phyloP scores from a whole-genome alignment of 2,888 invertebrate genomes.

The Apeira syringaria region DNA sequence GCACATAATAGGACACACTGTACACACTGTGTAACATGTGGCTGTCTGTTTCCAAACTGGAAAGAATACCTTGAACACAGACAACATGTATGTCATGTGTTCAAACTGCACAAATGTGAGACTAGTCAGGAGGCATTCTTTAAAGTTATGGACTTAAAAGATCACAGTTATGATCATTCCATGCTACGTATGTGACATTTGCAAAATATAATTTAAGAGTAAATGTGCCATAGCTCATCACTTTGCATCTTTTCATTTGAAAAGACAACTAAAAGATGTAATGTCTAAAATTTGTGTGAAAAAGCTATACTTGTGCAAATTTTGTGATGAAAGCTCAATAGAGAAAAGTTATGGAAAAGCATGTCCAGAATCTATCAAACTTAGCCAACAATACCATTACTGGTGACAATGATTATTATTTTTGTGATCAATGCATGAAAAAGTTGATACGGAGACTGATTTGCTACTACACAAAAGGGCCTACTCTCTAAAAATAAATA shows the following conservation, averaged over 20 bases:
- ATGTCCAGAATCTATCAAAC: conserved; percentile 54
- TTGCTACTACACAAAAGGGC: conserved; percentile 73
- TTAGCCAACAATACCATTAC: conserved; percentile 56
- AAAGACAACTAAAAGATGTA: conserved; percentile 41
- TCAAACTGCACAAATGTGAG: conserved; percentile 56
- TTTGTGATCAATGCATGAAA: conserved; percentile 64
- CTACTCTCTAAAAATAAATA: conserved; percentile 56
- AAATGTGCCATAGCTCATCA: conserved; percentile 65
- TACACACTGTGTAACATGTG: conserved; percentile 64
- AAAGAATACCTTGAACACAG: conserved; percentile 50
- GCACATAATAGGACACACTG: conserved; percentile 71
- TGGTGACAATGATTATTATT: conserved; percentile 61
- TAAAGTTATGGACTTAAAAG: conserved; percentile 64
- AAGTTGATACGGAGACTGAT: conserved; percentile 57
- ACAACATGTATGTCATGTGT: conserved; percentile 46
- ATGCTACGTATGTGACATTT: conserved; percentile 60
- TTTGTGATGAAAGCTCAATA: conserved; percentile 59
- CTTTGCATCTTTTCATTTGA: conserved; percentile 56
- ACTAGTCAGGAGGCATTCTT: conserved; percentile 53
- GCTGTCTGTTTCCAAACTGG: conserved; percentile 46
- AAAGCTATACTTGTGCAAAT: conserved; percentile 60
- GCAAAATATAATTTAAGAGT: conserved; percentile 59
- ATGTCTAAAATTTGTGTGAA: conserved; percentile 49
- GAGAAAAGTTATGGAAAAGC: conserved; percentile 55
- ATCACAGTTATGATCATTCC: conserved; percentile 63